These are phyloP conservation scores for Pluvialis apricaria DNA, from an alignment of 2,113 vertebrate genomes.

Conservation along the genomic window DNA sequence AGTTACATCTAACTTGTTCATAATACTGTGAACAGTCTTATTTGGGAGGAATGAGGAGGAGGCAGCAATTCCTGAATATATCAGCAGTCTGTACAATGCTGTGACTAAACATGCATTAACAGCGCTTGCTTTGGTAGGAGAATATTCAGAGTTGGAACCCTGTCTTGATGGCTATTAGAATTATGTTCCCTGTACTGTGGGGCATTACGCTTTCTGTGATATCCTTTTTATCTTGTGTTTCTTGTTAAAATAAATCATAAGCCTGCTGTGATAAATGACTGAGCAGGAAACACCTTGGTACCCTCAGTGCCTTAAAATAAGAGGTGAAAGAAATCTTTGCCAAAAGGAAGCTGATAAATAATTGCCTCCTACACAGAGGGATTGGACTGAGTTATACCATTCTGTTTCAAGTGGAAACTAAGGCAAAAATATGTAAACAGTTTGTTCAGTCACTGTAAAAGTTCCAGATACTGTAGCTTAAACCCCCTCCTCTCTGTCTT, in stretches of 20 bases:
- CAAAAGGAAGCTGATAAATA: slow-evolving; percentile 55
- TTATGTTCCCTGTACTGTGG: background rate
- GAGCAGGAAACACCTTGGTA: slow-evolving; percentile 64
- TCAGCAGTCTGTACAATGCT: background rate
- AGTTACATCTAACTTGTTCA: background rate
- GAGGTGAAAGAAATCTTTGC: slow-evolving; percentile 39
- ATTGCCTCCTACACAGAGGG: background rate
- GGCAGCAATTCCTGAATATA: background rate
- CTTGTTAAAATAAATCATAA: slow-evolving; percentile 52
- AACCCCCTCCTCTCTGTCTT: background rate
- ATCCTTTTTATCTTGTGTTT: slow-evolving; percentile 35
- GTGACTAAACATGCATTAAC: background rate
- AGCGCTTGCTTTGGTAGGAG: background rate
- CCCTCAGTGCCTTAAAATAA: slow-evolving; percentile 37
- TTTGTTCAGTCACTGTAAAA: background rate
- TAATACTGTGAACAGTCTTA: background rate
- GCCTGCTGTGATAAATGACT: slow-evolving; percentile 56
- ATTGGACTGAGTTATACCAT: background rate
- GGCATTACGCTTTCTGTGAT: slow-evolving; percentile 11
- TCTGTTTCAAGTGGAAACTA: slow-evolving; percentile 22
- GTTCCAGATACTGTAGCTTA: background rate
- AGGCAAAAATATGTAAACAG: slow-evolving; percentile 5
- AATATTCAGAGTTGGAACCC: background rate
- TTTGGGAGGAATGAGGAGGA: background rate
- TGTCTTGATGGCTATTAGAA: background rate